Conservation (phyloP, 2,888 invertebrate genomes). For the Eristalinus sepulchralis region DNA sequence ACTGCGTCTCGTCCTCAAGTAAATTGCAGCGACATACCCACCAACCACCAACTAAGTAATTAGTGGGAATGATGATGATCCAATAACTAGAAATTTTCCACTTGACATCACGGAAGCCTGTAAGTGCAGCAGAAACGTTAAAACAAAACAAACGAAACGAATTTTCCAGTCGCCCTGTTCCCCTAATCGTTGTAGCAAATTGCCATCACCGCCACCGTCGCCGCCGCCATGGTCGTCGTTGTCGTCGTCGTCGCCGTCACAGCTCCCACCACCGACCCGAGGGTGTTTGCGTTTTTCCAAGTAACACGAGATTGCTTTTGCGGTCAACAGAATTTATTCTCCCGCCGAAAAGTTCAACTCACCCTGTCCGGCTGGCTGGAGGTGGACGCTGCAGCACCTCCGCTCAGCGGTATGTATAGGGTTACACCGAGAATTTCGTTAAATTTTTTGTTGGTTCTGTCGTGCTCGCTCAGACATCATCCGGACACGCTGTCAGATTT, state of each 20-base stretch:
- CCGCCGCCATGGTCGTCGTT: neutral
- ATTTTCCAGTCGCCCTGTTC: slow-evolving; percentile 69
- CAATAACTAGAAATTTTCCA: slow-evolving; percentile 76
- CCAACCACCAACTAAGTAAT: slow-evolving; percentile 59
- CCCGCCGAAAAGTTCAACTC: slow-evolving; percentile 69
- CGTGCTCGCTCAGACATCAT: neutral
- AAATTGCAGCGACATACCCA: slow-evolving; percentile 29
- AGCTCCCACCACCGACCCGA: slow-evolving; percentile 13
- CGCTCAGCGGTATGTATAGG: neutral
- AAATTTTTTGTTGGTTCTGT: neutral
- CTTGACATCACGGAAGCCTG: slow-evolving; percentile 77
- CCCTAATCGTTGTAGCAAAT: slow-evolving; percentile 71
- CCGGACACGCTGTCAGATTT: neutral
- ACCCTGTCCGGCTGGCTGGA: slow-evolving; percentile 36
- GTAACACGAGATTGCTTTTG: slow-evolving; percentile 67
- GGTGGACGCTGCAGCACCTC: neutral
- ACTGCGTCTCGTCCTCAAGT: slow-evolving; percentile 11
- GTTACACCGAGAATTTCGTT: slow-evolving; percentile 17
- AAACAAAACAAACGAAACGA: slow-evolving; percentile 41
- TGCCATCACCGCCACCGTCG: slow-evolving; percentile 40
- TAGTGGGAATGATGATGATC: slow-evolving; percentile 71
- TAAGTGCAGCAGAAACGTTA: slow-evolving; percentile 29
- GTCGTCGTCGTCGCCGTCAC: neutral
- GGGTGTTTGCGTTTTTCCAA: slow-evolving; percentile 55
- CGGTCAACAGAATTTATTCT: slow-evolving; percentile 70